Evolutionary conservation across 2,797 vertebrate genomes (phyloP).

Genomic region (Sebastes cheni): DNA sequence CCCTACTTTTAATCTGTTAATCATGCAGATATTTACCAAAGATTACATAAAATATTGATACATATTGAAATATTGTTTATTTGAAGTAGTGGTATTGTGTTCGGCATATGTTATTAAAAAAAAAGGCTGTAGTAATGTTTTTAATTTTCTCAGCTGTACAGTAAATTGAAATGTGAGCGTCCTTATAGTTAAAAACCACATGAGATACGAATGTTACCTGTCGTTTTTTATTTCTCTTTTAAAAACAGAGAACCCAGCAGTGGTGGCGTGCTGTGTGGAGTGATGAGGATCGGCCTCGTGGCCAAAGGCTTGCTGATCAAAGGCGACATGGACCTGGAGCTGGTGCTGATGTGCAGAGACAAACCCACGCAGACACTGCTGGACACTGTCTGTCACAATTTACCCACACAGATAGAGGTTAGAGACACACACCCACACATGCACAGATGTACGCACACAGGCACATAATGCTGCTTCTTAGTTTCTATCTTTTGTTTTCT

Average conservation of each 20-base stretch:
- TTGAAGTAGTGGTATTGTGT: not conserved
- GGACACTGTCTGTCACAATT: conserved; percentile 91
- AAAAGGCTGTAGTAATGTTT: not conserved
- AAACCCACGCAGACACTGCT: conserved; percentile 95
- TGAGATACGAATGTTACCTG: not conserved
- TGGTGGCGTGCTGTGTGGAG: conserved; percentile 92
- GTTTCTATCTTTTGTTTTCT: not conserved
- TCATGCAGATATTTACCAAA: not conserved
- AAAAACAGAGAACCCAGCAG: conserved; percentile 87
- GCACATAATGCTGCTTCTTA: not conserved
- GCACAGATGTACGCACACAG: not conserved
- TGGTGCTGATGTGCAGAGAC: conserved; percentile 98
- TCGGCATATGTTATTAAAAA: not conserved
- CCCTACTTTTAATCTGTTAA: not conserved
- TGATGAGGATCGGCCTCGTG: conserved; percentile 97
- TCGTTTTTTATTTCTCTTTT: not conserved
- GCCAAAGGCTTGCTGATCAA: conserved; percentile 99
- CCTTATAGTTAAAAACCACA: not conserved
- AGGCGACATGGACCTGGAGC: conserved; percentile 97
- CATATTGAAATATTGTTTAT: not conserved
- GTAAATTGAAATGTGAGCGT: not conserved
- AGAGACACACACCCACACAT: conserved; percentile 49
- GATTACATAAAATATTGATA: not conserved
- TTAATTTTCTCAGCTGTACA: not conserved
- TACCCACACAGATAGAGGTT: conserved; percentile 96